These are phyloP conservation scores for Phylloscopus collybita DNA, from an alignment of 2,797 vertebrate genomes.

Conservation along the genomic window DNA sequence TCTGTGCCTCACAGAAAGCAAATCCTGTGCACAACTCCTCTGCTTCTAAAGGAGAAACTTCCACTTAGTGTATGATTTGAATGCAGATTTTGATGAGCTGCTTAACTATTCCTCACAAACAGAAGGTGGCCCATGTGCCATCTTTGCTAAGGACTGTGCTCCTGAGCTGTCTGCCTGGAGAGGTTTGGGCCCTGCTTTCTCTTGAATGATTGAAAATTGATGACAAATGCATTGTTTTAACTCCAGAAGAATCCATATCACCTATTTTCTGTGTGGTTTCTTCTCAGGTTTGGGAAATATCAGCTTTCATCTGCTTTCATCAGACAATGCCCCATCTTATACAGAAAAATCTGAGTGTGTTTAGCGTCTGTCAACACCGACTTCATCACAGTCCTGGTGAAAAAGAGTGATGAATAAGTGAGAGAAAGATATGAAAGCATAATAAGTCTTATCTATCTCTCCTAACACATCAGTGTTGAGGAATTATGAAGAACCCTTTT, in stretches of 20 bases:
- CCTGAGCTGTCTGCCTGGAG: background rate
- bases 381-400: background rate
- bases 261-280: background rate
- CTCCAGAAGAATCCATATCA: background rate
- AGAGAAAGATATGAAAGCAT: slow-evolving; percentile 1
- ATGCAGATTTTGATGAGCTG: background rate
- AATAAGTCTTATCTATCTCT: background rate
- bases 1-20: background rate
- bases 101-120: background rate
- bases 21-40: background rate
- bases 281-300: background rate
- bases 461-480: background rate
- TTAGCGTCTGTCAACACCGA: background rate
- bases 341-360: background rate
- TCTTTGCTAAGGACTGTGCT: background rate
- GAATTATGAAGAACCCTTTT: background rate
- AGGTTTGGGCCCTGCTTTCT: background rate
- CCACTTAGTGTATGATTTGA: background rate
- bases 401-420: background rate
- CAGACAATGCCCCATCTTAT: background rate
- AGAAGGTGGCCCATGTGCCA: background rate
- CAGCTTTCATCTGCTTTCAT: background rate
- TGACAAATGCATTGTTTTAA: background rate
- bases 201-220: background rate
- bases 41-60: background rate